These are phyloP conservation scores for Sitta europaea DNA, from an alignment of 2,113 vertebrate species.

Conservation along the genomic window DNA sequence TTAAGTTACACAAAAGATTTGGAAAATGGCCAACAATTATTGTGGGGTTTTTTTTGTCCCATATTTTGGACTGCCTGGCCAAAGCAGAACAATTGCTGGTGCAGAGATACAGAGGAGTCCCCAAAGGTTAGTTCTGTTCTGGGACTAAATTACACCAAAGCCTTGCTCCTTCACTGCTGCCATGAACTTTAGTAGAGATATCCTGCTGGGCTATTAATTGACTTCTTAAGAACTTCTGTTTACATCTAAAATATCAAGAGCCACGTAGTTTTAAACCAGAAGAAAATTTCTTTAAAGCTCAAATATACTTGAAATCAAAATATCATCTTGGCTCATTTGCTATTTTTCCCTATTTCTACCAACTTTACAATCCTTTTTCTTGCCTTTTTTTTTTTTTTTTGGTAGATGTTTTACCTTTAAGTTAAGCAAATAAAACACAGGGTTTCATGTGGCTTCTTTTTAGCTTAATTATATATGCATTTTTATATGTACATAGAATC, in stretches of 20 bases:
- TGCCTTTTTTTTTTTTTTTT: neutral
- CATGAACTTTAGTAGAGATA: conserved; percentile 10
- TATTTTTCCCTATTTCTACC: neutral
- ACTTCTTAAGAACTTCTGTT: neutral
- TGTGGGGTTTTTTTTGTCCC: neutral
- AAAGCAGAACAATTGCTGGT: conserved; percentile 60
- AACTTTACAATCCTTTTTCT: neutral
- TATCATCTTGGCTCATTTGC: neutral
- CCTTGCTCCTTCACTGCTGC: neutral
- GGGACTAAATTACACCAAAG: neutral
- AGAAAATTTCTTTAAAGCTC: neutral
- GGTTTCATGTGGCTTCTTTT: neutral
- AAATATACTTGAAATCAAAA: neutral
- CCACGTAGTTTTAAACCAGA: neutral
- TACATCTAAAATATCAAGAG: neutral
- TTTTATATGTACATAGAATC: neutral
- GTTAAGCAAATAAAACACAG: neutral
- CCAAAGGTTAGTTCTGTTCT: neutral
- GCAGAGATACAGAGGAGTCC: conserved; percentile 8
- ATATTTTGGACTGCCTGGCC: neutral
- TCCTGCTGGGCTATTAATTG: neutral
- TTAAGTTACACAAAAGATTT: conserved; percentile 65
- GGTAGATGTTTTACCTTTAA: neutral
- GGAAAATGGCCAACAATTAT: conserved; percentile 28
- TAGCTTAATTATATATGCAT: neutral